Percentiles rank a stretch among this genome's conserved stretches.
Evolutionary conservation across 2,888 invertebrate genomes (phyloP).

Genomic region (Podotricha telesiphe): DNA sequence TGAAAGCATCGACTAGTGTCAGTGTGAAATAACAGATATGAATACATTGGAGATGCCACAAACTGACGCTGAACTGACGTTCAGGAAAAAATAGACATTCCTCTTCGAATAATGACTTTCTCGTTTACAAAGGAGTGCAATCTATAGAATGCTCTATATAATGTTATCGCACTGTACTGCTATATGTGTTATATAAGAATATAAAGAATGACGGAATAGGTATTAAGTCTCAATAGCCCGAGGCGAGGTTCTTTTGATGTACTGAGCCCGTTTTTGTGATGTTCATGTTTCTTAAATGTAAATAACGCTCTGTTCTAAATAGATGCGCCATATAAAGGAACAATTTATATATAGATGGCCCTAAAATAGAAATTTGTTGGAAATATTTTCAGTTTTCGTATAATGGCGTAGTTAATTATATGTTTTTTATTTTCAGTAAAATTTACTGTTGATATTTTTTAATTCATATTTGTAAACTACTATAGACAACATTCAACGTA

Average conservation of each 20-base stretch:
- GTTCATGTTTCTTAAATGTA: conserved; percentile 7
- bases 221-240: conserved; percentile 14
- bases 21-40: not conserved
- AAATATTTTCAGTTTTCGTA: not conserved
- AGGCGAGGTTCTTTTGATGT: conserved; percentile 16
- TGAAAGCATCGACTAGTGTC: not conserved
- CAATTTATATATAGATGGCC: not conserved
- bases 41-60: conserved; percentile 19
- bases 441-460: no score
- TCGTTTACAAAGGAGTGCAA: conserved; percentile 21
- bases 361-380: not conserved
- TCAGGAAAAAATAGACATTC: conserved; percentile 29
- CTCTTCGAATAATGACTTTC: conserved; percentile 33
- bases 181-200: not conserved
- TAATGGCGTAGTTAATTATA: no score
- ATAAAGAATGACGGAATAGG: not conserved
- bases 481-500: no score
- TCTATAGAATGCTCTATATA: conserved; percentile 9
- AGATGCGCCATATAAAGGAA: not conserved
- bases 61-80: conserved; percentile 27
- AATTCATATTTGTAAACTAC: no score
- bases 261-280: conserved; percentile 2
- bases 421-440: no score
- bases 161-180: not conserved
- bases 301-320: conserved; percentile 8